Evolutionary conservation across 2,888 invertebrate genomes (phyloP).

Genomic region (Dicyrtoma fusca): DNA sequence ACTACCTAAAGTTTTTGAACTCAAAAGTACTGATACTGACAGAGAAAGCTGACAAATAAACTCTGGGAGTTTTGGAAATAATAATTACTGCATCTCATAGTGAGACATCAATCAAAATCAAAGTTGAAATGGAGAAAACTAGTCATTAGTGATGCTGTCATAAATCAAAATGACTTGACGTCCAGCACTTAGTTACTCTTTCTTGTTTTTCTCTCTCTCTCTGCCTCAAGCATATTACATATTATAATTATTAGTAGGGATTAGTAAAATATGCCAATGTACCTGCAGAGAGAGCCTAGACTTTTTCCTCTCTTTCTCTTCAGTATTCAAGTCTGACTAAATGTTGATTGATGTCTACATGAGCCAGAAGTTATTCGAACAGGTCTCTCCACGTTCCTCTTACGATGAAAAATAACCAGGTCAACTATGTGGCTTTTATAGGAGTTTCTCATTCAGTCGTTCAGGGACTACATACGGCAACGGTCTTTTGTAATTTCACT

Average conservation of each 20-base stretch:
- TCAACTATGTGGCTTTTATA: constrained; percentile 38
- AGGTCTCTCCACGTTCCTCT: constrained; percentile 16
- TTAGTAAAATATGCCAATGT: constrained; percentile 39
- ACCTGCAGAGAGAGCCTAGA: constrained; percentile 18
- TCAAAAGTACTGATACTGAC: too few relatives aligned
- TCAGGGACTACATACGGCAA: background rate
- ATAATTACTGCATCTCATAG: too few relatives aligned
- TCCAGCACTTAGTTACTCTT: background rate
- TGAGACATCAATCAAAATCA: constrained; percentile 45
- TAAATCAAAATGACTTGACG: constrained; percentile 38
- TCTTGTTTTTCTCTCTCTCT: too few relatives aligned
- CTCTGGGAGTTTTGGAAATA: too few relatives aligned
- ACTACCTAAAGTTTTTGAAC: too few relatives aligned
- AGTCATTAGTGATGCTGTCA: constrained; percentile 43
- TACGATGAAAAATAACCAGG: constrained; percentile 39
- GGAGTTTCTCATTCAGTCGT: constrained; percentile 42
- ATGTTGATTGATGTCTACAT: constrained; percentile 32
- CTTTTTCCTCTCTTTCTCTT: too few relatives aligned
- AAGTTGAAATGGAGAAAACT: constrained; percentile 21
- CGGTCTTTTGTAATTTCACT: too few relatives aligned
- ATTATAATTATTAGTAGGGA: constrained; percentile 32
- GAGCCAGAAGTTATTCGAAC: constrained; percentile 36
- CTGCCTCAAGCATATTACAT: constrained; percentile 8
- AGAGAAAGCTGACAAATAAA: too few relatives aligned
- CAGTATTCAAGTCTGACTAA: background rate